phyloP scores from a whole-genome alignment of 37 sponge, comb jelly and placozoan species.

The Haliclona indistincta region DNA sequence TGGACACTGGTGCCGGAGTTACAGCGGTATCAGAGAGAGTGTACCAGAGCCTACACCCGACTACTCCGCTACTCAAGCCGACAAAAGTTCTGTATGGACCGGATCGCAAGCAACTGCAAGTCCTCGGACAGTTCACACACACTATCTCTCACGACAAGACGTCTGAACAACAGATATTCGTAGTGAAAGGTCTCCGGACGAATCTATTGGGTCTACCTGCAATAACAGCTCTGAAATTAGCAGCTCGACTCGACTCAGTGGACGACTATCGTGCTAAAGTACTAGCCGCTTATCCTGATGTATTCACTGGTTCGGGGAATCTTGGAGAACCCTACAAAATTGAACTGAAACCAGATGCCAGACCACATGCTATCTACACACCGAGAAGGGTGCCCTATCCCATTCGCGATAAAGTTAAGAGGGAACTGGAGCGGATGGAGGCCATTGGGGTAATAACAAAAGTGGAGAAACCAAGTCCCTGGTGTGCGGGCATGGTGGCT shows the following conservation, averaged over 20 bases:
- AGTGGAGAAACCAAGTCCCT: conserved; percentile 14
- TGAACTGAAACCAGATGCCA: conserved; percentile 21
- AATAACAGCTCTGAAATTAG: conserved; percentile 8
- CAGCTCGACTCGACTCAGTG: background rate
- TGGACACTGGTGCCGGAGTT: conserved; percentile 69
- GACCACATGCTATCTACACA: conserved; percentile 9
- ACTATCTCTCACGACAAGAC: background rate
- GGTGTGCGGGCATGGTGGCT: conserved; percentile 45
- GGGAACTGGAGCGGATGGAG: conserved; percentile 23
- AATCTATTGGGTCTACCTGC: conserved; percentile 37
- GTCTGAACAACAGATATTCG: background rate
- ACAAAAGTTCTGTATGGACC: conserved; percentile 49
- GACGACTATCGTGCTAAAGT: background rate
- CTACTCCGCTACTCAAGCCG: background rate
- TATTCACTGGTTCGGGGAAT: conserved; percentile 14
- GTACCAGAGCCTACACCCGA: conserved; percentile 22
- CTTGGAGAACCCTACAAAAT: conserved; percentile 18
- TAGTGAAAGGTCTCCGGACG: conserved; percentile 14
- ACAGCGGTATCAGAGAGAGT: conserved; percentile 36
- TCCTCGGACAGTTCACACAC: conserved; percentile 28
- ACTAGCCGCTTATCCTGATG: background rate
- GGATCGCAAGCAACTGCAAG: conserved; percentile 14
- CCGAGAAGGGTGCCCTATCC: conserved; percentile 14
- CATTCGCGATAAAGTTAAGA: conserved; percentile 6
- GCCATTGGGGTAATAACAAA: conserved; percentile 22